Conservation (phyloP, 2,797 vertebrate genomes). For the Apodemus agrarius region DNA sequence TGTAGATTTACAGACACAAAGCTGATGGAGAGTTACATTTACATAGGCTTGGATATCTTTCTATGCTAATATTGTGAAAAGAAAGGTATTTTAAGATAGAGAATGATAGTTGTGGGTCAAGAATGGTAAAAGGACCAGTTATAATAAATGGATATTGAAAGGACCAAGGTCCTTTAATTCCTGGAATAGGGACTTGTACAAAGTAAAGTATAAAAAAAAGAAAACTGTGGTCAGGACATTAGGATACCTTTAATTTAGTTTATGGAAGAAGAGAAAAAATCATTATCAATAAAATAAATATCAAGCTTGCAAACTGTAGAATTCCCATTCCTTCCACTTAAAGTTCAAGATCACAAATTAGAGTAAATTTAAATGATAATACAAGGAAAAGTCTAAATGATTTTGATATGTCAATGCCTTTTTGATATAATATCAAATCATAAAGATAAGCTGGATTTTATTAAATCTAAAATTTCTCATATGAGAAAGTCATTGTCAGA, state of each 20-base stretch:
- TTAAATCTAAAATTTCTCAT: neutral
- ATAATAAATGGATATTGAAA: neutral
- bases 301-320: neutral
- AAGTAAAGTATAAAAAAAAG: neutral
- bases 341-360: constrained; percentile 1
- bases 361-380: neutral
- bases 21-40: neutral
- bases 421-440: neutral
- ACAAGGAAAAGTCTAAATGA: neutral
- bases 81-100: neutral
- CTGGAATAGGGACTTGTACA: neutral
- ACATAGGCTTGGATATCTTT: neutral
- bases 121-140: neutral
- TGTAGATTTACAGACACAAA: neutral
- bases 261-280: neutral
- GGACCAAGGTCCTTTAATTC: neutral
- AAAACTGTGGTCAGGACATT: neutral
- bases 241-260: neutral
- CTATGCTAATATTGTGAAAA: neutral
- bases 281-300: constrained; percentile 29
- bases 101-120: neutral
- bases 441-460: neutral
- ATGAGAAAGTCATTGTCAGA: neutral
- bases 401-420: neutral
- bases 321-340: neutral